Evolutionary conservation across 2,797 vertebrate genomes (phyloP), one percentile per base, ranked within the genome.

Genomic region (Mus spretus): DNA sequence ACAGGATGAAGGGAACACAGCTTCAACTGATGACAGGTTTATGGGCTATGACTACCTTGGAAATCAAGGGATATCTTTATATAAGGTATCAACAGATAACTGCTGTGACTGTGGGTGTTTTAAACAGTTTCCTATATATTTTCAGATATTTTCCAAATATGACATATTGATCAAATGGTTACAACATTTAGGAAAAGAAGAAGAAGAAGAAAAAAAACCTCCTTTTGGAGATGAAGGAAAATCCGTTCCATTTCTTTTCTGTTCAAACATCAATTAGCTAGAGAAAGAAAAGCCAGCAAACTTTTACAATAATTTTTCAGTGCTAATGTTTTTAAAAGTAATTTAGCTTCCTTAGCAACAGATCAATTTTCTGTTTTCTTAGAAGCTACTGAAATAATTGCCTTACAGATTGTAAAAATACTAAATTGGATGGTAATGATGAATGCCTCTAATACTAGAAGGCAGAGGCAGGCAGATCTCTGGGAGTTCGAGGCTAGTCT

Each of bases 131-230:
- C 61, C 59, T 95, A 87, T n/a, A 37, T 55, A 75, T 7, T 87
- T 95, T 70, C 44, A 31, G 70, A 28, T 74, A 83, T 85, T 94
- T 95, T 61, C 57, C 61, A 89, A 87, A 78, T 84, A 78, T 67
- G 81, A 47, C 86, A 17, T 75, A 90, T 6, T 28, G 37, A 74
- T 17, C 63, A 44, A 6, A 77, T 28, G n/a, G 37, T 40, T 40
- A 74, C 0, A 57, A 74, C 0, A 59, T 40, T 84, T 26, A 53
- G 79, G 61, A 63, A 91, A 88, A 31, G 22, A 53, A n/a, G 31
- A 31, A 88, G 59, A 47, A n/a, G n/a, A n/a, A n/a, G n/a, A 83
- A 28, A 61, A 75, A 15, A 4, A 44, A 44, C 3, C 44, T n/a
- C 24, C 57, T 92, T 79, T 61, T n/a, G 47, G 4, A 77, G n/a